A percentile compares a stretch with the other conserved stretches of the same genome.
These are phyloP conservation scores for Aricia agestis DNA, from an alignment of 1,140 invertebrate species.

Conservation along the genomic window DNA sequence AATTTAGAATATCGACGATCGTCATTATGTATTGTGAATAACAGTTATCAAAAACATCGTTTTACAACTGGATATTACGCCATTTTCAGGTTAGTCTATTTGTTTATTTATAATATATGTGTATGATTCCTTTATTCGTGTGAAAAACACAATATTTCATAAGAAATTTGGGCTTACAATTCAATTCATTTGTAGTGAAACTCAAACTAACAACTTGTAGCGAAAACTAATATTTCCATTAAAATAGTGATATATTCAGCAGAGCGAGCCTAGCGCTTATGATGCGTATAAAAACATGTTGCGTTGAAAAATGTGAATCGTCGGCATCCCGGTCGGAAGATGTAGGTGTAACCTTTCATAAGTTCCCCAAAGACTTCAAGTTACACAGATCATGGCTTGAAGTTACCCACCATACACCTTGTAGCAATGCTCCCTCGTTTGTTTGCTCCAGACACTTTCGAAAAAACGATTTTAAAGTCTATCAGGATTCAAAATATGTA, in stretches of 20 bases:
- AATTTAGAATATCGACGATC: not conserved
- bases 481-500: slow-evolving; percentile 59
- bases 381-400: slow-evolving; percentile 45
- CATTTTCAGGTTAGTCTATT: no score
- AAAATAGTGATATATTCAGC: slow-evolving; percentile 3
- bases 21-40: no score
- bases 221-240: not conserved
- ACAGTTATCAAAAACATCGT: no score
- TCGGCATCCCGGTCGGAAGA: slow-evolving; percentile 57
- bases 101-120: no score
- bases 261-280: slow-evolving; percentile 24
- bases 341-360: slow-evolving; percentile 61
- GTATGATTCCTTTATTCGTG: no score
- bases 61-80: no score
- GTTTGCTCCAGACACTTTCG: slow-evolving; percentile 64
- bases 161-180: no score
- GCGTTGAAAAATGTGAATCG: slow-evolving; percentile 55
- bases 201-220: no score
- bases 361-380: slow-evolving; percentile 54
- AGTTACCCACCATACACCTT: slow-evolving; percentile 36
- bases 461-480: slow-evolving; percentile 62
- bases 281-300: slow-evolving; percentile 64
- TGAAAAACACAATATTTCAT: no score
- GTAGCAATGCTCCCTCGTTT: slow-evolving; percentile 37
- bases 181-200: no score